These are phyloP conservation scores for Oligia latruncula DNA, from an alignment of 2,888 invertebrate genomes.

Conservation along the genomic window DNA sequence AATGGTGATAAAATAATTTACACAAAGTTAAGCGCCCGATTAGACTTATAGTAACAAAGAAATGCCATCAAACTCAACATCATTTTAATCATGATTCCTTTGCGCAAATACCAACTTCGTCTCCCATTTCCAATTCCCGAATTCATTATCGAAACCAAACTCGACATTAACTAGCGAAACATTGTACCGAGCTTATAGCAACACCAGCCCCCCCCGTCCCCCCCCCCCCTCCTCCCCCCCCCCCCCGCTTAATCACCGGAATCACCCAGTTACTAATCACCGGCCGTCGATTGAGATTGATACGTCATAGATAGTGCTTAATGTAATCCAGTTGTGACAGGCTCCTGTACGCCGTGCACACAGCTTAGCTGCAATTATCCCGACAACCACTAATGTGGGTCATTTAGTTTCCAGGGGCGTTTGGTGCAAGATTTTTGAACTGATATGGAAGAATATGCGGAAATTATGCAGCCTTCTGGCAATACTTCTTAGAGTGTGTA, in stretches of 20 bases:
- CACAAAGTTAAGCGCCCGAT: not conserved
- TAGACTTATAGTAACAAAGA: not conserved
- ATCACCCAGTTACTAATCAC: conserved; percentile 59
- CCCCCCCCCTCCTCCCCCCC: not conserved
- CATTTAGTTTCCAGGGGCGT: conserved; percentile 2
- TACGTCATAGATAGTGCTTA: conserved; percentile 55
- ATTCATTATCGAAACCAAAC: conserved; percentile 47
- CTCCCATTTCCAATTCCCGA: conserved; percentile 40
- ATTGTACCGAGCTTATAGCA: conserved; percentile 24
- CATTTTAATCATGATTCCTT: not conserved
- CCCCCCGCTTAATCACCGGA: conserved; percentile 52
- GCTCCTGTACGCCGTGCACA: conserved; percentile 1
- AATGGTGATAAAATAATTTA: not conserved
- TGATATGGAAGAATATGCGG: not conserved
- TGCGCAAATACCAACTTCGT: conserved; percentile 17
- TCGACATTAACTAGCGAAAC: conserved; percentile 25
- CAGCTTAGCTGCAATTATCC: conserved; percentile 41
- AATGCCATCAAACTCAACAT: conserved; percentile 6
- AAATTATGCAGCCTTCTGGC: not conserved
- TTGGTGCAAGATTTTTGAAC: not conserved
- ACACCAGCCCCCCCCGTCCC: conserved; percentile 3
- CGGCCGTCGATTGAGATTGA: conserved; percentile 58
- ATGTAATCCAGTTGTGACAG: conserved; percentile 59
- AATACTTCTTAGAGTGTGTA: not conserved
- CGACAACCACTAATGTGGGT: conserved; percentile 15